Percentiles rank a stretch among this genome's conserved stretches.
Evolutionary conservation across 2,113 vertebrate species (phyloP).

Genomic region (Scopus umbretta): DNA sequence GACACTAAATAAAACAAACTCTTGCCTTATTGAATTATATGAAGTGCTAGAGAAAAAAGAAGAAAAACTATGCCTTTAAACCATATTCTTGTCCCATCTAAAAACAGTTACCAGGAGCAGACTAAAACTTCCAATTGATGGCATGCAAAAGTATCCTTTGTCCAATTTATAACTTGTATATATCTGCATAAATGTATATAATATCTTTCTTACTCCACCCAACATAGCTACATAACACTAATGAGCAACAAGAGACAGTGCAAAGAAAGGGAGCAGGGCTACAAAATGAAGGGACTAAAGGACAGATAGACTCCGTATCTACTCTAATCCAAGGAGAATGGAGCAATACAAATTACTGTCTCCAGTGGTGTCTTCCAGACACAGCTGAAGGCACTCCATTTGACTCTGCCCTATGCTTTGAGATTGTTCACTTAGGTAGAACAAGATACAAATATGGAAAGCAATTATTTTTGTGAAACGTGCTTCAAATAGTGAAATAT

Average conservation of each 20-base stretch:
- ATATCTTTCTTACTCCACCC: not conserved
- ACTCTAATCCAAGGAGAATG: not conserved
- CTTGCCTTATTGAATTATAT: conserved; percentile 4
- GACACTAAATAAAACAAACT: conserved; percentile 50
- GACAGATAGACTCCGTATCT: not conserved
- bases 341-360: not conserved
- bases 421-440: not conserved
- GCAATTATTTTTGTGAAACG: not conserved
- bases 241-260: not conserved
- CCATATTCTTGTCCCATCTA: not conserved
- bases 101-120: not conserved
- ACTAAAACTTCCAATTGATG: not conserved
- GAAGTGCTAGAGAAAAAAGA: not conserved
- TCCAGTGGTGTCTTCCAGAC: not conserved
- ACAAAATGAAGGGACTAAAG: not conserved
- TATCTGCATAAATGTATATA: not conserved
- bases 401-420: not conserved
- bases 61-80: not conserved
- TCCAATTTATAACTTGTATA: not conserved
- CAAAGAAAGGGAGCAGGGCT: not conserved
- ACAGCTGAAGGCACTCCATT: not conserved
- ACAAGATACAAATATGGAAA: not conserved
- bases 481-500: not conserved
- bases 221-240: not conserved
- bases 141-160: not conserved